Evolutionary conservation across 2,797 vertebrate genomes (phyloP).

Genomic region (Epinephelus coioides): DNA sequence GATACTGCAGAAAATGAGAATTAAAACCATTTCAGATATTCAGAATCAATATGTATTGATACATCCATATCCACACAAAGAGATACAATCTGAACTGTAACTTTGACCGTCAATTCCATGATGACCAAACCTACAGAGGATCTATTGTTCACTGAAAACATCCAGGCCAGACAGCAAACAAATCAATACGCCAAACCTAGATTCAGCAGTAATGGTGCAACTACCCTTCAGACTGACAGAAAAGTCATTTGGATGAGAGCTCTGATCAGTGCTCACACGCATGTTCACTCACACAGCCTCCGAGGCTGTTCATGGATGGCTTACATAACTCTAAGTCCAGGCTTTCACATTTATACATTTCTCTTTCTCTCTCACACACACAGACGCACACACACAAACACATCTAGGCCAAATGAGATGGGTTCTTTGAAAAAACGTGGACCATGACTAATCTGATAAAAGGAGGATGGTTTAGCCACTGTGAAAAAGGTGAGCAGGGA

Average conservation of each 20-base stretch:
- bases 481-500: conserved; percentile 39
- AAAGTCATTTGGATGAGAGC: conserved; percentile 53
- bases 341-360: conserved; percentile 56
- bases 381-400: conserved; percentile 18
- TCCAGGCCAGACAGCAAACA: conserved; percentile 45
- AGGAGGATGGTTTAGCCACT: conserved; percentile 37
- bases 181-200: conserved; percentile 69
- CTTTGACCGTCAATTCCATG: not conserved
- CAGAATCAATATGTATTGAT: too few species aligned
- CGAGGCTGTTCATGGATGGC: conserved; percentile 49
- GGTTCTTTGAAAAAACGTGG: conserved; percentile 53
- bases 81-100: conserved; percentile 18
- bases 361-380: conserved; percentile 21
- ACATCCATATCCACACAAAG: conserved; percentile 1
- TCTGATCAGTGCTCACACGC: conserved; percentile 27
- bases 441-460: conserved; percentile 69
- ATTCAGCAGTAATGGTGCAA: conserved; percentile 35
- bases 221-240: conserved; percentile 28
- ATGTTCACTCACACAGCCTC: conserved; percentile 24
- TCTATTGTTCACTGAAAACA: conserved; percentile 53
- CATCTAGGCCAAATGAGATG: conserved; percentile 64
- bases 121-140: conserved; percentile 39
- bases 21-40: too few species aligned
- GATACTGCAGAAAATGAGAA: too few species aligned
- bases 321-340: conserved; percentile 74